A percentile compares a stretch with the other conserved stretches of the same genome.
phyloP scores from a whole-genome alignment of 53 echinoderm and acorn worm species.

The Arbacia lixula region DNA sequence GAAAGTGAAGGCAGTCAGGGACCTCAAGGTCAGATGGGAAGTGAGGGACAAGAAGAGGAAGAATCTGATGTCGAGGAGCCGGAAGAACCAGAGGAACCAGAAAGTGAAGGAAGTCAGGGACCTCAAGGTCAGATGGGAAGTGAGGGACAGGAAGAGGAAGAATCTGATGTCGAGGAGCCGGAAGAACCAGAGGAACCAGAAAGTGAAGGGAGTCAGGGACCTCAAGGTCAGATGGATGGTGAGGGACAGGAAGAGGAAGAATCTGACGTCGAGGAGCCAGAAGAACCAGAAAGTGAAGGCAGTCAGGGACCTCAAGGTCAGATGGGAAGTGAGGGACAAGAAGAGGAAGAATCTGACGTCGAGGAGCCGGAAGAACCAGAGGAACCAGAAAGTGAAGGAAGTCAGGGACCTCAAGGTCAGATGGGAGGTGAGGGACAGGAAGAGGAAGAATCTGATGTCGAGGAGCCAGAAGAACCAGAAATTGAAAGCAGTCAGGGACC shows the following conservation, averaged over 20 bases:
- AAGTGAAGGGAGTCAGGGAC: no score
- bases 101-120: not conserved
- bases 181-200: not conserved
- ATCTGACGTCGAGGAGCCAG: not conserved
- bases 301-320: not conserved
- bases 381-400: conserved; percentile 2
- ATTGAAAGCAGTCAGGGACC: not conserved
- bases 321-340: not conserved
- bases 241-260: no score
- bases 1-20: not conserved
- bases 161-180: not conserved
- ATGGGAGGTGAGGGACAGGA: not conserved
- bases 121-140: not conserved
- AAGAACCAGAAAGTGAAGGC: not conserved
- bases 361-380: not conserved
- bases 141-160: conserved; percentile 1
- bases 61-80: not conserved
- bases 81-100: no score
- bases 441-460: not conserved
- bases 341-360: not conserved
- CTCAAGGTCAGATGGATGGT: no score
- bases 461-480: not conserved
- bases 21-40: not conserved
- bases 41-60: not conserved
- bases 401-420: not conserved